Percentiles rank a stretch among this genome's conserved stretches.
Conservation (phyloP, 2,888 invertebrate genomes). For the Agrotis puta region DNA sequence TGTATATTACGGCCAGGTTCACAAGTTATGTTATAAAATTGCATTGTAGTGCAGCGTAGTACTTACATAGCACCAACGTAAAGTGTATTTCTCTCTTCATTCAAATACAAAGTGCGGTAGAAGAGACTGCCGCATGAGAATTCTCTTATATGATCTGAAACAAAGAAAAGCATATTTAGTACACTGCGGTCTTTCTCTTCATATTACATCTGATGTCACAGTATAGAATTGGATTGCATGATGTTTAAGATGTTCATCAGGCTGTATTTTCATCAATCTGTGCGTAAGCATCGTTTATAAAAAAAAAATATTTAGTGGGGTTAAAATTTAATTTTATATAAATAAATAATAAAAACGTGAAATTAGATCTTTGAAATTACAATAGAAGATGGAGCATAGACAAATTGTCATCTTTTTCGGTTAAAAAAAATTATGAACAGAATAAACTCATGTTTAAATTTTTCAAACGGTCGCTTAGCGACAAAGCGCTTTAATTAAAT, state of each 20-base stretch:
- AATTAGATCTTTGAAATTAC: neutral
- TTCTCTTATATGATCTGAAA: constrained; percentile 92
- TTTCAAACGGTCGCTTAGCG: too few relatives aligned
- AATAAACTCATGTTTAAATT: too few relatives aligned
- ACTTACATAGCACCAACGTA: constrained; percentile 93
- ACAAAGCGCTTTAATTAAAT: too few relatives aligned
- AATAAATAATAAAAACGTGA: too few relatives aligned
- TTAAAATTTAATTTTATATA: too few relatives aligned
- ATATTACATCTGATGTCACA: constrained; percentile 16
- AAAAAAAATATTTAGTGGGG: too few relatives aligned
- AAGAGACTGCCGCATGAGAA: constrained; percentile 92
- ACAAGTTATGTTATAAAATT: constrained; percentile 61
- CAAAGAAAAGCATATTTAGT: constrained; percentile 64
- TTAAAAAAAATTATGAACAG: constrained; percentile 14
- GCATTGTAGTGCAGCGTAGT: constrained; percentile 55
- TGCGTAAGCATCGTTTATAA: too few relatives aligned
- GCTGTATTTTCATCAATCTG: neutral
- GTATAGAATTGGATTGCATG: neutral
- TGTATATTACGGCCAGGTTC: constrained; percentile 57
- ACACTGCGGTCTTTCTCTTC: constrained; percentile 37
- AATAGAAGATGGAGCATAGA: too few relatives aligned
- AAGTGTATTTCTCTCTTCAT: constrained; percentile 91
- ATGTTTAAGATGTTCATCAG: neutral
- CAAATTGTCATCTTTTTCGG: neutral
- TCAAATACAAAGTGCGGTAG: constrained; percentile 92